Evolutionary conservation across 2,797 vertebrate species (phyloP).

Genomic region (Gallinago stenura): DNA sequence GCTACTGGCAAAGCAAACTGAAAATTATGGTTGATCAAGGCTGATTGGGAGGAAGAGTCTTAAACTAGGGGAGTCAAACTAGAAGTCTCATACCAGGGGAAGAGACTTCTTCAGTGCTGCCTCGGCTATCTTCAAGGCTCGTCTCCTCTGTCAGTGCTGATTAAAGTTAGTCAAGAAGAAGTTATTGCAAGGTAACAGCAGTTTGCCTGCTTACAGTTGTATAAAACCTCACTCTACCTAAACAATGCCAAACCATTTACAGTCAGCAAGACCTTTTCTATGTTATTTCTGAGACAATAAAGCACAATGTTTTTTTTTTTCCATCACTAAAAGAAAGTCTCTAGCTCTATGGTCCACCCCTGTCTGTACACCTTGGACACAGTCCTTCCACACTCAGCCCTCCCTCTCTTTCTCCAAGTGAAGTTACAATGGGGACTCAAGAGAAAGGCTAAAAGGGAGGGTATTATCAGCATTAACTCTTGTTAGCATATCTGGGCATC

Average conservation of each 20-base stretch:
- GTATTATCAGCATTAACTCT: background rate
- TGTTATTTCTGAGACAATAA: background rate
- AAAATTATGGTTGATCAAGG: background rate
- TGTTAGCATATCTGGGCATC: conserved; percentile 26
- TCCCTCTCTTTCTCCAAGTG: background rate
- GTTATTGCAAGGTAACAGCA: background rate
- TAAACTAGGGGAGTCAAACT: background rate
- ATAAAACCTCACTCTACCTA: background rate
- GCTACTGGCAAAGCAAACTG: background rate
- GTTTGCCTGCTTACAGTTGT: background rate
- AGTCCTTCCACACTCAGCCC: background rate
- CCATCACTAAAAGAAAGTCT: background rate
- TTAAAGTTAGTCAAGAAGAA: background rate
- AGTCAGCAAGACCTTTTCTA: background rate
- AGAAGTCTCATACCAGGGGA: background rate
- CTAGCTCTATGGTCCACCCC: background rate
- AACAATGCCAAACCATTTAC: background rate
- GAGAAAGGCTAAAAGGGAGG: background rate
- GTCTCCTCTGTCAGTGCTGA: background rate
- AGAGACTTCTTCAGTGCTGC: background rate
- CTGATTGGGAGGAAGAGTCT: background rate
- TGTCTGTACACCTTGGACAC: background rate
- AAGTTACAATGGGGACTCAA: background rate
- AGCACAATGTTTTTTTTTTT: background rate
- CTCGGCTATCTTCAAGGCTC: background rate